These are phyloP conservation scores for Enoplosus armatus DNA, from an alignment of 2,797 vertebrate genomes.

Conservation along the genomic window DNA sequence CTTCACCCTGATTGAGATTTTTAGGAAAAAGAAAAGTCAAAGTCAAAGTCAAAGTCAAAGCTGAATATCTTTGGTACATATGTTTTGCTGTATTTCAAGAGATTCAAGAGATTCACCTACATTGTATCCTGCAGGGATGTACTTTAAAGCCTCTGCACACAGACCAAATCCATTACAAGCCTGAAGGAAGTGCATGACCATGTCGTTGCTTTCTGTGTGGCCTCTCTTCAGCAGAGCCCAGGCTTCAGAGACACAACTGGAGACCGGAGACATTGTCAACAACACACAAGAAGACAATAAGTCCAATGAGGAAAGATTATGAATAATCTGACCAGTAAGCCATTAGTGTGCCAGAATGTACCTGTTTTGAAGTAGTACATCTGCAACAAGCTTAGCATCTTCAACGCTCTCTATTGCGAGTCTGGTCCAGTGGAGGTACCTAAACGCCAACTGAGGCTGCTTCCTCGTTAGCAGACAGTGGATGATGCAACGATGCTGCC, in stretches of 20 bases:
- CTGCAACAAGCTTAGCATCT: conserved; percentile 67
- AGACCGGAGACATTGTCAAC: conserved; percentile 2
- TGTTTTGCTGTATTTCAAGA: neutral
- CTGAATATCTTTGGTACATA: neutral
- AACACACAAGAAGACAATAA: neutral
- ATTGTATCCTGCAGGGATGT: conserved; percentile 39
- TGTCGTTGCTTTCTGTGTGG: conserved; percentile 48
- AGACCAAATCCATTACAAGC: conserved; percentile 55
- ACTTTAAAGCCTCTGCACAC: conserved; percentile 51
- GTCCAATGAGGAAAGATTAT: no score
- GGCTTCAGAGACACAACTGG: conserved; percentile 63
- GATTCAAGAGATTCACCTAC: conserved; percentile 42
- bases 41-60: no score
- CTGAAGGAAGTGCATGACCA: conserved; percentile 47
- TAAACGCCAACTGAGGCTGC: conserved; percentile 59
- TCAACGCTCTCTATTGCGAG: conserved; percentile 61
- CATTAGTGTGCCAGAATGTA: conserved; percentile 7
- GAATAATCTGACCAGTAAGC: no score
- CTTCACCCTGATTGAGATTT: conserved; percentile 40
- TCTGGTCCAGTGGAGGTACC: conserved; percentile 69
- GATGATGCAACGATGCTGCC: conserved; percentile 74
- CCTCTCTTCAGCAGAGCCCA: conserved; percentile 66
- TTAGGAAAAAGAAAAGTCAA: neutral
- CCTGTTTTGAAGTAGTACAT: conserved; percentile 75
- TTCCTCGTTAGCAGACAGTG: conserved; percentile 66